Evolutionary conservation across 2,797 vertebrate species (phyloP).

Genomic region (Tokudaia muenninki): DNA sequence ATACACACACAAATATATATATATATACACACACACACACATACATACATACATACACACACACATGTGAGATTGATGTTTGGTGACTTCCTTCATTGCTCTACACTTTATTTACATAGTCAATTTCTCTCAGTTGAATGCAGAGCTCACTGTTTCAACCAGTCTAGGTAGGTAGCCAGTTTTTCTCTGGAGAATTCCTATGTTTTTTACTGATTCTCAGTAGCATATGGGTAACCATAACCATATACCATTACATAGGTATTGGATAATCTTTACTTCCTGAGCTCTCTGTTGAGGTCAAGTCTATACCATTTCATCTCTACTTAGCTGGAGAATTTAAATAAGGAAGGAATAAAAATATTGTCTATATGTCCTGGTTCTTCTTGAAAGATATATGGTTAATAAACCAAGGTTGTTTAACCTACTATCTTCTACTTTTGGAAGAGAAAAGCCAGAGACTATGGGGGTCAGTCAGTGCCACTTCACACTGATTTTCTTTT

Average conservation of each 20-base stretch:
- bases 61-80: background rate
- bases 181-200: background rate
- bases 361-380: background rate
- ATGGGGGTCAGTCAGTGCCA: accelerated
- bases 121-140: background rate
- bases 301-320: background rate
- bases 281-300: background rate
- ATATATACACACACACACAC: too few species aligned
- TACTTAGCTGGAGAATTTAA: background rate
- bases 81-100: background rate
- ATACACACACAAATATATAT: too few species aligned
- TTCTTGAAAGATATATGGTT: background rate
- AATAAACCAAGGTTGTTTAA: background rate
- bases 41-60: too few species aligned
- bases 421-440: background rate
- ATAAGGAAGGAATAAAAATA: background rate
- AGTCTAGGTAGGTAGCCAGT: too few species aligned
- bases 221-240: too few species aligned
- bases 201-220: background rate
- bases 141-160: background rate
- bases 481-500: background rate
- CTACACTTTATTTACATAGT: background rate
- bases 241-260: background rate
- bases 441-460: background rate
- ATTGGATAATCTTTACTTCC: background rate